Conservation (phyloP, 1,140 invertebrate species). For the Ostrea edulis region DNA sequence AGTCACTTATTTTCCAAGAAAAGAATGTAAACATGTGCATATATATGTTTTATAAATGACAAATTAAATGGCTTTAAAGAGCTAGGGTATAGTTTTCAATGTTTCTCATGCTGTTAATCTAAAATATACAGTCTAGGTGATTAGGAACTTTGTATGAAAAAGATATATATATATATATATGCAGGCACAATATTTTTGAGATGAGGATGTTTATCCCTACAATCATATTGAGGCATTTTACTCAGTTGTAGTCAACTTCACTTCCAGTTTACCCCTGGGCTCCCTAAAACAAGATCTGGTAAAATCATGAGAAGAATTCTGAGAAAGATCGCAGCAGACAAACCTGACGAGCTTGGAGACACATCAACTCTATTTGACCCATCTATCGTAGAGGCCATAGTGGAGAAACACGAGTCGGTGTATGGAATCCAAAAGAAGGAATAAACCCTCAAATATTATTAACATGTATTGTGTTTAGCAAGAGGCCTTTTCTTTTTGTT, state of each 20-base stretch:
- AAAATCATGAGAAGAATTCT: constrained; percentile 81
- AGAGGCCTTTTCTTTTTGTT: background rate
- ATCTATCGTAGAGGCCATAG: constrained; percentile 83
- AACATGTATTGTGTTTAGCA: background rate
- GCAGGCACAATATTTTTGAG: too few relatives aligned
- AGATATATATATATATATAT: too few relatives aligned
- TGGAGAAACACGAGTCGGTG: constrained; percentile 60
- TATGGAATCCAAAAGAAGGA: background rate
- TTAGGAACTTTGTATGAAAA: too few relatives aligned
- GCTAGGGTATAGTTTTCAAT: too few relatives aligned
- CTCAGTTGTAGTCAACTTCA: background rate
- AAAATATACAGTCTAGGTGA: too few relatives aligned
- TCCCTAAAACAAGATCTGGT: constrained; percentile 80
- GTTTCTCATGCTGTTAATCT: too few relatives aligned
- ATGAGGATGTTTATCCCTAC: too few relatives aligned
- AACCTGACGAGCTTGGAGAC: constrained; percentile 90
- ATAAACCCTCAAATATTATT: background rate
- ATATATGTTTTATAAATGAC: too few relatives aligned
- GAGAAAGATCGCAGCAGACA: constrained; percentile 77
- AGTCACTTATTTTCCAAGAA: background rate
- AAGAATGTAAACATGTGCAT: too few relatives aligned
- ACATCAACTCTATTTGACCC: constrained; percentile 95
- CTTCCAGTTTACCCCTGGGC: constrained; percentile 73
- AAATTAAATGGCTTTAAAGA: too few relatives aligned
- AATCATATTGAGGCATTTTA: too few relatives aligned